phyloP scores from a whole-genome alignment of 2,113 vertebrate species.

The Salvelinus alpinus region DNA sequence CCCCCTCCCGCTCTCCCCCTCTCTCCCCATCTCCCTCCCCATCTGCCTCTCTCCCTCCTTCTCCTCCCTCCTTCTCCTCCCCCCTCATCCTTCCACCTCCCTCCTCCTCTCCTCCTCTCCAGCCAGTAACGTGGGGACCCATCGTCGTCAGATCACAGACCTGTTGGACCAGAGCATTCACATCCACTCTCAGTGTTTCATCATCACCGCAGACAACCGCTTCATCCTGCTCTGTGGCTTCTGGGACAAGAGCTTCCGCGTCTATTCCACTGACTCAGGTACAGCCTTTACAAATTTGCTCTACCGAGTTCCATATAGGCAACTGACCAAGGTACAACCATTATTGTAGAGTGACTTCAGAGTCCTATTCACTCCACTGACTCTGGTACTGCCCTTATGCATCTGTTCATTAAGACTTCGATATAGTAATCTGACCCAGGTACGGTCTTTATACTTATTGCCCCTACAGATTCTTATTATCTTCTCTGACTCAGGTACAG shows the following conservation, averaged over 20 bases:
- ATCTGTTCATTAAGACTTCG: too few relatives aligned
- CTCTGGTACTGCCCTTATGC: neutral
- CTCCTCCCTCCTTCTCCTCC: neutral
- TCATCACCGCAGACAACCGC: conserved; percentile 94
- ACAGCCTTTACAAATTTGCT: conserved; percentile 13
- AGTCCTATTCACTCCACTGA: too few relatives aligned
- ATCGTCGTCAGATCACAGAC: conserved; percentile 94
- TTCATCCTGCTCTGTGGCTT: conserved; percentile 95
- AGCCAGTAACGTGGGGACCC: conserved; percentile 87
- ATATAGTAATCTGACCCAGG: neutral
- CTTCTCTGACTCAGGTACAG: neutral
- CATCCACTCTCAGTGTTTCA: conserved; percentile 93
- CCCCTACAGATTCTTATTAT: too few relatives aligned
- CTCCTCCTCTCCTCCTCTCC: conserved; percentile 15
- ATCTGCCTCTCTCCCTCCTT: neutral
- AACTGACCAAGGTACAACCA: neutral
- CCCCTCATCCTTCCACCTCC: neutral
- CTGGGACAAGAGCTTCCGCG: conserved; percentile 98
- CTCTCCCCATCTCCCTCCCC: neutral
- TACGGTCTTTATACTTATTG: too few relatives aligned
- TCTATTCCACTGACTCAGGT: conserved; percentile 97
- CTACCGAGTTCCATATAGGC: too few relatives aligned
- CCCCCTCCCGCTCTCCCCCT: neutral
- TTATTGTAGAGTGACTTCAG: too few relatives aligned
- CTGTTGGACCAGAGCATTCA: conserved; percentile 97